Percentiles rank a stretch among this genome's conserved stretches.
phyloP scores from a whole-genome alignment of 2,113 vertebrate genomes.

The Gallinago undulata region DNA sequence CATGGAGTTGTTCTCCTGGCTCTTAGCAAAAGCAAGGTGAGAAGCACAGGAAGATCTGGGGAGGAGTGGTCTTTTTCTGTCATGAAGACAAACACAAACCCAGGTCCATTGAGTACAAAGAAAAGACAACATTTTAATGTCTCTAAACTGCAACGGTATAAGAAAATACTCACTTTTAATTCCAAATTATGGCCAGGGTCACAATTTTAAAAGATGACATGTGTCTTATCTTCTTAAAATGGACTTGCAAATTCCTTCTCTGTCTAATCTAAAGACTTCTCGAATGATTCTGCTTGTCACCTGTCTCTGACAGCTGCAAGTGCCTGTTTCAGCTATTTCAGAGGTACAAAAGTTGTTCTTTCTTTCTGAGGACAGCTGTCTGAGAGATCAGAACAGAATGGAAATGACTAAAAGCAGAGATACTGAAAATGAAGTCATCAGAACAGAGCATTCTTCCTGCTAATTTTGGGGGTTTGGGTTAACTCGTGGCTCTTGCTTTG shows the following conservation, averaged over 20 bases:
- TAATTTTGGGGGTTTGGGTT: background rate
- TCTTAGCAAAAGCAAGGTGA: background rate
- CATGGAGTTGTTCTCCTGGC: background rate
- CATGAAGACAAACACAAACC: background rate
- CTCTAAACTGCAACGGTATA: background rate
- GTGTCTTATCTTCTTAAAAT: background rate
- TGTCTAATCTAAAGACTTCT: background rate
- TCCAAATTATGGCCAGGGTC: background rate
- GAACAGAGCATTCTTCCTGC: background rate
- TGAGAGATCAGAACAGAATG: background rate
- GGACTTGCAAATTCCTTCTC: background rate
- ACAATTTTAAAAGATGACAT: background rate
- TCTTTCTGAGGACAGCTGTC: slow-evolving; percentile 46
- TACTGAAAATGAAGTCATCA: background rate
- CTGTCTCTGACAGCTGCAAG: slow-evolving; percentile 58
- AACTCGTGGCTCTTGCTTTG: background rate
- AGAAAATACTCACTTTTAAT: background rate
- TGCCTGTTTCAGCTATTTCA: slow-evolving; percentile 4
- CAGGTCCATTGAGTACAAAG: background rate
- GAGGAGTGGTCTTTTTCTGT: background rate
- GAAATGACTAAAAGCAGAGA: background rate
- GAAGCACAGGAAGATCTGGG: background rate
- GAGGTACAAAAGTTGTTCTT: background rate
- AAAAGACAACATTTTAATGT: background rate
- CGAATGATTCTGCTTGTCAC: background rate